Evolutionary conservation across 2,113 vertebrate genomes (phyloP).

Genomic region (Coreoperca whiteheadi): DNA sequence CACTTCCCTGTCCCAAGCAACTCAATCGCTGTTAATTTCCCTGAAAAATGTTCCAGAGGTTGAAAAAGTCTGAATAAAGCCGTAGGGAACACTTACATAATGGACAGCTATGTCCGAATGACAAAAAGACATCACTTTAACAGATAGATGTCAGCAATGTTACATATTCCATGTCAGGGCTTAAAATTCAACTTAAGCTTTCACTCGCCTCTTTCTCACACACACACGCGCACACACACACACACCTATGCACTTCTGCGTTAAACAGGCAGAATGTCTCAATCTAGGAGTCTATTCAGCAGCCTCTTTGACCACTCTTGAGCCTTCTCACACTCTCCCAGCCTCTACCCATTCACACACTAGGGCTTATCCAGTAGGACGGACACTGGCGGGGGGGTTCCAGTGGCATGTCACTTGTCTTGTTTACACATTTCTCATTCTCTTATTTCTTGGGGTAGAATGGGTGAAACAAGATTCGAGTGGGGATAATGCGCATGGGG

Average conservation of each 20-base stretch:
- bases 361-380: slow-evolving; percentile 39
- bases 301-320: slow-evolving; percentile 46
- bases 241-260: slow-evolving; percentile 18
- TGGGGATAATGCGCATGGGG: slow-evolving; percentile 1
- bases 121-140: not conserved
- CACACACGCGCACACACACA: slow-evolving; percentile 25
- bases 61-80: not conserved
- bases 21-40: slow-evolving; percentile 24
- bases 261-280: slow-evolving; percentile 55
- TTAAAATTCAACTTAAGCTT: not conserved
- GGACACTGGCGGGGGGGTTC: not conserved
- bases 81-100: not conserved
- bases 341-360: slow-evolving; percentile 35
- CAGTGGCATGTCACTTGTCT: slow-evolving; percentile 44
- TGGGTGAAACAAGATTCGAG: not conserved
- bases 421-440: slow-evolving; percentile 36
- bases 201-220: not conserved
- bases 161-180: not conserved
- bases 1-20: not conserved
- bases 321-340: slow-evolving; percentile 48
- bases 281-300: slow-evolving; percentile 62
- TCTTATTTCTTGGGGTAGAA: not conserved
- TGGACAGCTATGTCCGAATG: not conserved
- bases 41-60: not conserved
- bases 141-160: not conserved